phyloP scores from a whole-genome alignment of 2,797 vertebrate species.

The Halcyon leucocephala region DNA sequence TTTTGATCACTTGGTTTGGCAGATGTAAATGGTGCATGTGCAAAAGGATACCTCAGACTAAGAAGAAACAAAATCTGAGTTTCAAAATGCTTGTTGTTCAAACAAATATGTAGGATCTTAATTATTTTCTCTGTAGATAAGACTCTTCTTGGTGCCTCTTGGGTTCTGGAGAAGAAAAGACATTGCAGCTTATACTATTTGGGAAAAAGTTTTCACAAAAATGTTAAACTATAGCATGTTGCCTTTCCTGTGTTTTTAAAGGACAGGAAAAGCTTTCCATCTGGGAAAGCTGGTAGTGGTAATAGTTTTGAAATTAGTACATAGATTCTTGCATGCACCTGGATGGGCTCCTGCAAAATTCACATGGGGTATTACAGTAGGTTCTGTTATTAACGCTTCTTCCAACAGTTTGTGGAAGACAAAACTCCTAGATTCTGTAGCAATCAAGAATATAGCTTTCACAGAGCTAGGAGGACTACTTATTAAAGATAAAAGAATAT shows the following conservation, averaged over 20 bases:
- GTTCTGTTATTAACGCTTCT: neutral
- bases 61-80: neutral
- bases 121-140: neutral
- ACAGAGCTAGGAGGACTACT: neutral
- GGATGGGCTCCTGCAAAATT: neutral
- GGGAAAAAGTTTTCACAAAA: neutral
- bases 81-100: neutral
- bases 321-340: neutral
- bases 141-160: neutral
- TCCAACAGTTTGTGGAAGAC: neutral
- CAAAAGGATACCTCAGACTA: neutral
- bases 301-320: neutral
- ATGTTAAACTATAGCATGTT: neutral
- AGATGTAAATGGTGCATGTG: neutral
- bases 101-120: neutral
- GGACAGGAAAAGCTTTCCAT: neutral
- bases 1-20: neutral
- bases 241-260: neutral
- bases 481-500: constrained; percentile 9
- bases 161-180: neutral
- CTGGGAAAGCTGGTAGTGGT: neutral
- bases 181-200: neutral
- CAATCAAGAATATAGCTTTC: neutral
- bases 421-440: neutral
- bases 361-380: neutral